These are phyloP conservation scores for Nebria ingens DNA, from an alignment of 1,140 invertebrate species.

Conservation along the genomic window DNA sequence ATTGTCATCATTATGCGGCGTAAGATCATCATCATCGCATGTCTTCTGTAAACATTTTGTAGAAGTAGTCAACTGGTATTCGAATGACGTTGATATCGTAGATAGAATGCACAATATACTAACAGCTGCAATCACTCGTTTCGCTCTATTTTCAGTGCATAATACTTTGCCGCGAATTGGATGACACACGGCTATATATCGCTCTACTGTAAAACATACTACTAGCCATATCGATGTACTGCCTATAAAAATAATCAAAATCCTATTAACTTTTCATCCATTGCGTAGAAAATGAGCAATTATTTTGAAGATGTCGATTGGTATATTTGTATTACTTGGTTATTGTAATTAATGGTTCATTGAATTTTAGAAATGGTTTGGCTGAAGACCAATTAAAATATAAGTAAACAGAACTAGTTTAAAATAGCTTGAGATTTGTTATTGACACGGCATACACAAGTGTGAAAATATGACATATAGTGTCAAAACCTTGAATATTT, in stretches of 20 bases:
- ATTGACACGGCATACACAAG: too few relatives aligned
- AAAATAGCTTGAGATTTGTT: too few relatives aligned
- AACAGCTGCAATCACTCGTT: conserved; percentile 48
- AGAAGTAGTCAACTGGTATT: conserved; percentile 38
- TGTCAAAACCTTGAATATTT: too few relatives aligned
- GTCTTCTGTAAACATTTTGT: conserved; percentile 16
- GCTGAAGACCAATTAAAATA: too few relatives aligned
- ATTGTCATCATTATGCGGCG: not conserved
- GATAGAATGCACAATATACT: conserved; percentile 52
- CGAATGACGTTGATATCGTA: conserved; percentile 53
- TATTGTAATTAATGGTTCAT: too few relatives aligned
- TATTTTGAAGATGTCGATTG: too few relatives aligned
- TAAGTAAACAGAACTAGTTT: too few relatives aligned
- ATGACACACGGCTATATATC: conserved; percentile 67
- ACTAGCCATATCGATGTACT: conserved; percentile 68
- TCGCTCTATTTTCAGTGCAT: conserved; percentile 51
- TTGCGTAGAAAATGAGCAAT: too few relatives aligned
- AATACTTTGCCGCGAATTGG: conserved; percentile 61
- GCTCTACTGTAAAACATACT: conserved; percentile 66
- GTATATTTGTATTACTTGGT: too few relatives aligned
- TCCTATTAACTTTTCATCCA: too few relatives aligned
- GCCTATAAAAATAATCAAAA: conserved; percentile 41
- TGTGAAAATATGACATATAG: too few relatives aligned
- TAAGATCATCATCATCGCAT: not conserved
- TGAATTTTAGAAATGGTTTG: too few relatives aligned